phyloP scores from a whole-genome alignment of 2,888 invertebrate genomes.

The Acanthosepion lycidas region DNA sequence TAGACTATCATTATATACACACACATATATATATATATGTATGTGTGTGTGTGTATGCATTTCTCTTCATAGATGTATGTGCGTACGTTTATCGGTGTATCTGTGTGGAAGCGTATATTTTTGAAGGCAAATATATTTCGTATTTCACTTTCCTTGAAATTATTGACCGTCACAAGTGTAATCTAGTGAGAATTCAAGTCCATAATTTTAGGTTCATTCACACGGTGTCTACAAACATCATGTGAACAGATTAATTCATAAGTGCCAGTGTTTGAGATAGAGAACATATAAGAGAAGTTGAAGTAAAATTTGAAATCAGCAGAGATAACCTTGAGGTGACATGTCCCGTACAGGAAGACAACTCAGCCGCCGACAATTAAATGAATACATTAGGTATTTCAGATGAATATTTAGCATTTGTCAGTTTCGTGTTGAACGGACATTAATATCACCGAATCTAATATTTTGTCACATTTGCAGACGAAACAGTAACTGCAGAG shows the following conservation, averaged over 20 bases:
- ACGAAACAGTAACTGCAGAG: neutral
- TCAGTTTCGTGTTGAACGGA: neutral
- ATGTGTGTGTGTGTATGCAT: too few species aligned
- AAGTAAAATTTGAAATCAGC: neutral
- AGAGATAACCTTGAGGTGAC: neutral
- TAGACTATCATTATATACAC: too few species aligned
- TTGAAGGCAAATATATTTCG: neutral
- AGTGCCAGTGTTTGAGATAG: neutral
- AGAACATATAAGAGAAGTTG: neutral
- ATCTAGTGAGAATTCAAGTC: neutral
- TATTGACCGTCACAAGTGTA: neutral
- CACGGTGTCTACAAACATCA: neutral
- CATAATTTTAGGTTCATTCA: neutral
- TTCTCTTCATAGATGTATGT: too few species aligned
- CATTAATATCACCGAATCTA: neutral
- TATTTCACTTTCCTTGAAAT: neutral
- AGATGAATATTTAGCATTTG: neutral
- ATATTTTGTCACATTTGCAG: neutral
- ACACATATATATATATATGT: too few species aligned
- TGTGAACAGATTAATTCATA: neutral
- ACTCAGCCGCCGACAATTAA: neutral
- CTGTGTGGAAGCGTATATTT: neutral
- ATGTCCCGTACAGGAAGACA: neutral
- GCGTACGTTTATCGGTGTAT: neutral
- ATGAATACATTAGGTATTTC: neutral